Percentiles rank a stretch among this genome's conserved stretches.
Conservation (phyloP, 2,113 vertebrate species). For the Siphamia tubifer region DNA sequence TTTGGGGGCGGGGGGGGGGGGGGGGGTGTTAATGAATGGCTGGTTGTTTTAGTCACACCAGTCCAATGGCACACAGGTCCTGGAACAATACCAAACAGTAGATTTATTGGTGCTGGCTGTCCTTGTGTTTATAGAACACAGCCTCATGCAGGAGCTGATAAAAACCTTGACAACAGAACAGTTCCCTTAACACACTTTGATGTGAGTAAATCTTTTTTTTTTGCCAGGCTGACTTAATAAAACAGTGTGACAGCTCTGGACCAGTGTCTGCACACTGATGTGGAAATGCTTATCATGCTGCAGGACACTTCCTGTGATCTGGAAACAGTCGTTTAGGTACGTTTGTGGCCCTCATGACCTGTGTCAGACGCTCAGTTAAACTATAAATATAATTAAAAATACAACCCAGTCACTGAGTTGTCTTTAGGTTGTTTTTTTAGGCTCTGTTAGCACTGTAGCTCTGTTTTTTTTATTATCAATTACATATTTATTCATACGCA, state of each 20-base stretch:
- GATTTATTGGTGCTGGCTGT: conserved; percentile 51
- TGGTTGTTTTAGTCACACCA: conserved; percentile 12
- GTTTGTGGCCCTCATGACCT: background rate
- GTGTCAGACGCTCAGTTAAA: no score
- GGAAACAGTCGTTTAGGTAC: conserved; percentile 3
- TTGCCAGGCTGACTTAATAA: conserved; percentile 11
- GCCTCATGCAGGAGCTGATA: conserved; percentile 33
- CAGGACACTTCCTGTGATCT: background rate
- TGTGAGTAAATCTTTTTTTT: background rate
- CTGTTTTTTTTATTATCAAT: no score
- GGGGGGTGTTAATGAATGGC: background rate
- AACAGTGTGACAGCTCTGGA: background rate
- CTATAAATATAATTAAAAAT: background rate
- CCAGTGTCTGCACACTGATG: background rate
- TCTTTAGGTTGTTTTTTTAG: no score
- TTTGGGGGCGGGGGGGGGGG: no score
- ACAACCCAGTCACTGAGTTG: background rate
- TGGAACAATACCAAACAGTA: conserved; percentile 33
- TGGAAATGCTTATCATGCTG: conserved; percentile 6
- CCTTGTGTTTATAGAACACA: conserved; percentile 3
- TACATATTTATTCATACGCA: no score
- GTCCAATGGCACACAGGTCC: background rate
- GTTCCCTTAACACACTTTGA: background rate
- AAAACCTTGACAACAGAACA: conserved; percentile 12
- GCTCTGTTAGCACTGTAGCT: no score